Evolutionary conservation across 1,140 invertebrate species (phyloP).

Genomic region (Apis dorsata): DNA sequence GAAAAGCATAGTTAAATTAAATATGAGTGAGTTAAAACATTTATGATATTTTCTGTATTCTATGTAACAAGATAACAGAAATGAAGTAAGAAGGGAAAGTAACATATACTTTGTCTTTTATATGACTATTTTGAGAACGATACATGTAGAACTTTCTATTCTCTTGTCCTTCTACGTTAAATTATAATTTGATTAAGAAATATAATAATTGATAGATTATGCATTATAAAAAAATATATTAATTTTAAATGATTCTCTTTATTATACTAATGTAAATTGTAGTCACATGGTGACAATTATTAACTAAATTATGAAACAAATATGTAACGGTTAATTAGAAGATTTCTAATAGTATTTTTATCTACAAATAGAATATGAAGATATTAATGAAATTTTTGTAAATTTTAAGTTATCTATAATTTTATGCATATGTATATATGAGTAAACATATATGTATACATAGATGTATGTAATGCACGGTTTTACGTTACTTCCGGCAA

Average conservation of each 20-base stretch:
- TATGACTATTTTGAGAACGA: neutral
- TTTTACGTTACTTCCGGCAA: slow-evolving; percentile 78
- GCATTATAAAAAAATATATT: slow-evolving; percentile 4
- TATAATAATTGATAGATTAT: slow-evolving; percentile 25
- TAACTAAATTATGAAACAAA: neutral
- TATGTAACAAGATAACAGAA: neutral
- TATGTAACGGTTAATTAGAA: slow-evolving; percentile 27
- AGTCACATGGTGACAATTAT: slow-evolving; percentile 21
- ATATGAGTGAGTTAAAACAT: neutral
- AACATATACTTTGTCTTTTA: neutral
- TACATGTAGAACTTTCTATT: neutral
- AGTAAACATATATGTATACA: slow-evolving; percentile 37
- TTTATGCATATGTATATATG: slow-evolving; percentile 19
- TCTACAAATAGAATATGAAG: slow-evolving; percentile 36
- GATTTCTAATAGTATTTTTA: slow-evolving; percentile 33
- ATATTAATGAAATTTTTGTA: slow-evolving; percentile 59
- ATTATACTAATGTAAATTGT: neutral
- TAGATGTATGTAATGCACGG: slow-evolving; percentile 58
- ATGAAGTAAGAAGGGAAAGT: neutral
- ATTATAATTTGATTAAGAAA: neutral
- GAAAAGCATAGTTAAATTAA: neutral
- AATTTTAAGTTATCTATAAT: slow-evolving; percentile 69
- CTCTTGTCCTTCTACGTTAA: neutral
- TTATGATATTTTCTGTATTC: neutral
- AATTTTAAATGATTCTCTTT: slow-evolving; percentile 26